Base-by-base conservation (phyloP, 2,113 vertebrate species). In the Vulpes ferrilata region DNA sequence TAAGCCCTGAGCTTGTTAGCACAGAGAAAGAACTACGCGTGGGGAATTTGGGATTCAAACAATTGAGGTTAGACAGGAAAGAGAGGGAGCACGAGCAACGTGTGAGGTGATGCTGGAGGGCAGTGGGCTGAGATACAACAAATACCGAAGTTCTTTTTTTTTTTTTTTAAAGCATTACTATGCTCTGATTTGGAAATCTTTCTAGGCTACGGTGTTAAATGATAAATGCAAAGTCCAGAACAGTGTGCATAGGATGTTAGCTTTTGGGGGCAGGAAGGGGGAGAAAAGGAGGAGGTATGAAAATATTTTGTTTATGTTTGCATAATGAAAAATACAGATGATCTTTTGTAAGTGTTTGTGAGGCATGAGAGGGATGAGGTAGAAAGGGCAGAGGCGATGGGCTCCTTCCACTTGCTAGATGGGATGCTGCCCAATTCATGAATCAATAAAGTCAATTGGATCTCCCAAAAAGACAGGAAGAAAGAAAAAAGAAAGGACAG, bases 271-370 rank as follows among this genome's bases (percentile, higher is more conserved):
- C 11, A 57, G 48, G 7, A 59, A 19, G 25, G 51, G 5, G 20
- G 30, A 74, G 78, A 32, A 76, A 30, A 74, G 7, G 25, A 16
- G 22, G 15, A 38, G 53, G 3, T 86, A 93, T 88, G 73, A 82
- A 92, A 74, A 73, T 60, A 90, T 71, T 95, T 90, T 79, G 30
- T 51, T 88, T 90, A 15, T 55, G 64, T 97, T 94, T 96, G 53
- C 74, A 81, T 92, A 94, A 96, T 81, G 78, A 55, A 95, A 96
- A 95, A 67, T 12, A n/a, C 43, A 64, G 84, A 79, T 94, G 74
- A 60, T 53, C 57, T 55, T 32, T 57, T 25, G 32, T 73, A 35
- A 74, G 74, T 79, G 38, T 59, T 8, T 93, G 23, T 38, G 69
- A 94, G 32, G 10, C 23, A 1, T 81, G 48, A 85, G 19, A 60